Percentiles rank a stretch among this genome's conserved stretches.
Conservation (phyloP, 2,113 vertebrate genomes). For the Madoqua kirkii region DNA sequence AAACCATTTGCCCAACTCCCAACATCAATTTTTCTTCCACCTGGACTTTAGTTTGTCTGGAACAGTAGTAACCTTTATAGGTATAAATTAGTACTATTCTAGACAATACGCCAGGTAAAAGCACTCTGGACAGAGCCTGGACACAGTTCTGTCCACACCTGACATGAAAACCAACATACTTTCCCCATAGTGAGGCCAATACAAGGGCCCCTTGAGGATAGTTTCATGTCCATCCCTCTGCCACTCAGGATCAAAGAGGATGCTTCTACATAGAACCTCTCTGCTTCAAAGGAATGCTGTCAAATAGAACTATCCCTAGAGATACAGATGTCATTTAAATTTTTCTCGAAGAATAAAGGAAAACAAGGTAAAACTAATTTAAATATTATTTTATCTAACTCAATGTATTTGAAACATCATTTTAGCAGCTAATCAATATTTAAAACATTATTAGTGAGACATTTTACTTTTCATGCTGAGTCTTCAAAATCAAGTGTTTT, state of each 20-base stretch:
- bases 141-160: not conserved
- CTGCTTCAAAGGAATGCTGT: not conserved
- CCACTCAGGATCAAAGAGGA: not conserved
- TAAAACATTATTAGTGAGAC: not conserved
- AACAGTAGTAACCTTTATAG: not conserved
- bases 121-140: not conserved
- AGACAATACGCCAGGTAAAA: not conserved
- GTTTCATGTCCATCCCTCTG: not conserved
- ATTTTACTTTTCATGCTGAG: not conserved
- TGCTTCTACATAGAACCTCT: accelerated
- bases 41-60: not conserved
- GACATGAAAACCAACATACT: not conserved
- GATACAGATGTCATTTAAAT: not conserved
- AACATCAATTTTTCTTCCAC: not conserved
- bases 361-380: not conserved
- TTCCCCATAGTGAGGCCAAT: not conserved
- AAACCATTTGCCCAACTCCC: not conserved
- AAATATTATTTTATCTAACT: not conserved
- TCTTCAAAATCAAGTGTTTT: not conserved
- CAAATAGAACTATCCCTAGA: not conserved
- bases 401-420: not conserved
- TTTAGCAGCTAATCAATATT: not conserved
- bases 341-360: not conserved
- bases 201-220: not conserved
- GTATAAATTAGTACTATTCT: not conserved